phyloP scores from a whole-genome alignment of 2,797 vertebrate species.

The Centropyge bicolor region DNA sequence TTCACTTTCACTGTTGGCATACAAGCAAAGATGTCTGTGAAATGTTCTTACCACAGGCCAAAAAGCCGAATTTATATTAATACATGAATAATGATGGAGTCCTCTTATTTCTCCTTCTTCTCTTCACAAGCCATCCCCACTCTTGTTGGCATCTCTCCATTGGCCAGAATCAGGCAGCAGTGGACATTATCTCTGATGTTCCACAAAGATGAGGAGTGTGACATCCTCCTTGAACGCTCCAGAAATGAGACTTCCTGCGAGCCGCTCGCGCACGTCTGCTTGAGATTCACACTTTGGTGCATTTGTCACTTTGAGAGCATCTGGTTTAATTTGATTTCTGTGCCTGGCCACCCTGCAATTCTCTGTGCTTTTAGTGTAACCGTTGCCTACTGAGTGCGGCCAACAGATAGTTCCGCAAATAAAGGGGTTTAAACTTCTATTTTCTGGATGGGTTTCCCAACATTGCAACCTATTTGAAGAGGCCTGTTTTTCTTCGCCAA shows the following conservation, averaged over 20 bases:
- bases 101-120: background rate
- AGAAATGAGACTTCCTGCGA: constrained; percentile 70
- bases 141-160: constrained; percentile 52
- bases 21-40: background rate
- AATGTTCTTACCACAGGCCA: constrained; percentile 10
- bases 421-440: constrained; percentile 83
- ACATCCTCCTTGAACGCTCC: constrained; percentile 74
- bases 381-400: constrained; percentile 80
- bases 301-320: constrained; percentile 82
- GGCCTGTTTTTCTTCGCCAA: constrained; percentile 34
- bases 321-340: constrained; percentile 85
- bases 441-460: constrained; percentile 81
- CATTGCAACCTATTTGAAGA: constrained; percentile 52
- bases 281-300: constrained; percentile 82
- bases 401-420: constrained; percentile 88
- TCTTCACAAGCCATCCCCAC: constrained; percentile 33
- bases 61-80: constrained; percentile 22
- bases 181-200: constrained; percentile 70
- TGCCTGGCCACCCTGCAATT: constrained; percentile 83
- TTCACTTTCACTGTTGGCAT: constrained; percentile 1
- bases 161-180: constrained; percentile 49
- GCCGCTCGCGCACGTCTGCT: constrained; percentile 60
- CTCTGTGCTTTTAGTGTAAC: constrained; percentile 84
- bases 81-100: constrained; percentile 32
- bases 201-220: constrained; percentile 72